These are phyloP conservation scores for Lapara coniferarum DNA, from an alignment of 2,888 invertebrate species.

Conservation along the genomic window DNA sequence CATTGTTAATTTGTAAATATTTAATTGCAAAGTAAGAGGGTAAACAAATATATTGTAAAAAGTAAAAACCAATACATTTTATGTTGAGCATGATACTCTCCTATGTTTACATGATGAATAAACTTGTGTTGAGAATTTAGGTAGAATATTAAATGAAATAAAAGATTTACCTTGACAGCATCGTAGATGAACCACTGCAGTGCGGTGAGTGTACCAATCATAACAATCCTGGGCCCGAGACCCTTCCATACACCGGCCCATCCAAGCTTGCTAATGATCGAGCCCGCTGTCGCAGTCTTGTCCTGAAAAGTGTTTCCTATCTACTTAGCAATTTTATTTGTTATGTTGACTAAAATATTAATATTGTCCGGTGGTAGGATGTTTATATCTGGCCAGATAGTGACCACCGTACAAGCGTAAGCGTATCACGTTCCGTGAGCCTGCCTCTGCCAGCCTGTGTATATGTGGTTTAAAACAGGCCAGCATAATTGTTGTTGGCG, in stretches of 20 bases:
- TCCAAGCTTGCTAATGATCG: constrained; percentile 77
- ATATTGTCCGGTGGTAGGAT: too few species aligned
- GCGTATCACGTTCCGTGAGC: too few species aligned
- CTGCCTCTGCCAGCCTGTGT: too few species aligned
- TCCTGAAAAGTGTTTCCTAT: constrained; percentile 57
- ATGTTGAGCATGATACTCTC: too few species aligned
- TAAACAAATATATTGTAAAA: too few species aligned
- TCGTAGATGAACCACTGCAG: constrained; percentile 99
- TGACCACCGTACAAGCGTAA: too few species aligned
- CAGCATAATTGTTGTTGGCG: too few species aligned
- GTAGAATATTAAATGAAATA: neutral
- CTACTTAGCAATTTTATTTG: neutral
- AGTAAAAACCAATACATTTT: too few species aligned
- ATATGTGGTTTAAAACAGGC: too few species aligned
- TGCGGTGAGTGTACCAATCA: constrained; percentile 98
- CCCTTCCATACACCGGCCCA: constrained; percentile 92
- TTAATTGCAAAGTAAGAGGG: neutral
- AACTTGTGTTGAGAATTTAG: neutral
- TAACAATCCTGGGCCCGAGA: constrained; percentile 94
- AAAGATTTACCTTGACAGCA: constrained; percentile 90
- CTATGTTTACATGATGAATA: too few species aligned
- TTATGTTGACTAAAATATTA: too few species aligned
- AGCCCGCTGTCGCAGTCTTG: constrained; percentile 74
- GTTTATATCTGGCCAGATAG: too few species aligned
- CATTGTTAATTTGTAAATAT: constrained; percentile 45